Percentiles rank a stretch among this genome's conserved stretches.
phyloP scores from a whole-genome alignment of 2,888 invertebrate species.

The Eupelmus urozonus region DNA sequence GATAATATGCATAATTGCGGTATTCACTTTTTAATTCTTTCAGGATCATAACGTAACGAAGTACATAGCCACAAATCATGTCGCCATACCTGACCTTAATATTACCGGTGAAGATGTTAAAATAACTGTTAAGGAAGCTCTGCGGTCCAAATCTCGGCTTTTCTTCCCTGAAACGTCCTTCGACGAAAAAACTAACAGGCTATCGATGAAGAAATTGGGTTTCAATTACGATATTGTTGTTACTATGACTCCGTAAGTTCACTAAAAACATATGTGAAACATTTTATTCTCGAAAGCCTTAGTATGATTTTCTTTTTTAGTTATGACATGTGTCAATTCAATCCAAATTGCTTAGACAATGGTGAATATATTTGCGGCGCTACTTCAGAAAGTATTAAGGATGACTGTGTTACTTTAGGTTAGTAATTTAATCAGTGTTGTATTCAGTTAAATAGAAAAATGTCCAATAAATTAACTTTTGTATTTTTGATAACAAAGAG shows the following conservation, averaged over 20 bases:
- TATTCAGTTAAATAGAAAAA: too few species aligned
- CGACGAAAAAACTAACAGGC: neutral
- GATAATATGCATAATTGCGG: neutral
- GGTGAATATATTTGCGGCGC: neutral
- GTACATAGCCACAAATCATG: constrained; percentile 27
- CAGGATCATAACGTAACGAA: constrained; percentile 24
- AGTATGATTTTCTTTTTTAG: neutral
- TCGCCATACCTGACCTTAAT: neutral
- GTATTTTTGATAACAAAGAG: neutral
- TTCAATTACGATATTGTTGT: constrained; percentile 27
- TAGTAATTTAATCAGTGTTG: too few species aligned
- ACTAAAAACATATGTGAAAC: neutral
- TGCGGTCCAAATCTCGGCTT: neutral
- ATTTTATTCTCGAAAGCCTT: neutral
- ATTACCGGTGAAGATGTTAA: neutral
- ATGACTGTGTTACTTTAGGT: constrained; percentile 19
- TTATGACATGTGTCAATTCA: constrained; percentile 30
- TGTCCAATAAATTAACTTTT: neutral
- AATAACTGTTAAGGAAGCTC: neutral
- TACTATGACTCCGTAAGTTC: constrained; percentile 44
- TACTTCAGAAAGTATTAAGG: accelerated
- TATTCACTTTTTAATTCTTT: neutral
- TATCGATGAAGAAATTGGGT: constrained; percentile 7
- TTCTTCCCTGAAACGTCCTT: constrained; percentile 12
- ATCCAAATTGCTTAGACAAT: neutral